Conservation (phyloP, 2,113 vertebrate genomes). For the Brachypodius melanocephalos region DNA sequence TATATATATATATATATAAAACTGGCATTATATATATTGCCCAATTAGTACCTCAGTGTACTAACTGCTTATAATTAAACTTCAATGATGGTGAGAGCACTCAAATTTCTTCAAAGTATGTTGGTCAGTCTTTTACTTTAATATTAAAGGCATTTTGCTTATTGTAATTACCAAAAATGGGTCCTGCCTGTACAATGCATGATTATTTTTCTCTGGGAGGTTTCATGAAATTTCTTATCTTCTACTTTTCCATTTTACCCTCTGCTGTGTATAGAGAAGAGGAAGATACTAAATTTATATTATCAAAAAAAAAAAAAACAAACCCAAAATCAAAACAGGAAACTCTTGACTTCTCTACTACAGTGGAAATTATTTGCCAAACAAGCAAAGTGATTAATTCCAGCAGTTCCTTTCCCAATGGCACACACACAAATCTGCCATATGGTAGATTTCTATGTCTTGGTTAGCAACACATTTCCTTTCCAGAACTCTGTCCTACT, state of each 20-base stretch:
- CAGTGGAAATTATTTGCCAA: neutral
- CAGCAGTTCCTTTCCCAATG: constrained; percentile 24
- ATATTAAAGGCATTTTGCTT: neutral
- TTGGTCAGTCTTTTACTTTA: neutral
- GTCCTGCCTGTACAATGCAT: neutral
- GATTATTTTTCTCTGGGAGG: neutral
- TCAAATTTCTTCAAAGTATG: neutral
- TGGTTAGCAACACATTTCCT: neutral
- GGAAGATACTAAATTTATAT: neutral
- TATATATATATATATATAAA: too few species aligned
- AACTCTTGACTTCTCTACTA: neutral
- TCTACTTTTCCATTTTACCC: neutral
- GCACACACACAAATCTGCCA: neutral
- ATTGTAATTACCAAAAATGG: neutral
- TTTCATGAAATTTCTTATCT: neutral
- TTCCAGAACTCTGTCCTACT: neutral
- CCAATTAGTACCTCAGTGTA: neutral
- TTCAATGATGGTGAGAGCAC: rapidly evolving
- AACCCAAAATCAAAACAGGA: neutral
- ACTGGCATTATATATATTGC: neutral
- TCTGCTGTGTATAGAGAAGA: neutral
- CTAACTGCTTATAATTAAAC: neutral
- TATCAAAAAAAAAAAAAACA: neutral
- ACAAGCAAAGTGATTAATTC: constrained; percentile 12
- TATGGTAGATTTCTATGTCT: neutral